A percentile compares a stretch with the other conserved stretches of the same genome.
phyloP scores from a whole-genome alignment of 2,797 vertebrate genomes.

The Oreochromis mossambicus region DNA sequence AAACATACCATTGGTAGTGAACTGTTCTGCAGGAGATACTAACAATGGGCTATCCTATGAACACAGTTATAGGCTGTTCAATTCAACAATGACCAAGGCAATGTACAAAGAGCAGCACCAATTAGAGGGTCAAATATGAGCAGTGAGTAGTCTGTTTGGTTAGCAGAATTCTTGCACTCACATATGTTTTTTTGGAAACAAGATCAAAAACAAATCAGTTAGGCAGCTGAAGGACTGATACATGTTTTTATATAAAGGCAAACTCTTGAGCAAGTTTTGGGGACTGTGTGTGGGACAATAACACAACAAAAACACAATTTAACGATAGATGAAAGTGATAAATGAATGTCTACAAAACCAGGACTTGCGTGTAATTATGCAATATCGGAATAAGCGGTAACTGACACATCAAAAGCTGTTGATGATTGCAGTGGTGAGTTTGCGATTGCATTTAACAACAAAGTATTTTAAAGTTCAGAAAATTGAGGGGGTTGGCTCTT shows the following conservation, averaged over 20 bases:
- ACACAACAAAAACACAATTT: not conserved
- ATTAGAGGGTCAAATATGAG: not conserved
- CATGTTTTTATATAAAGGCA: not conserved
- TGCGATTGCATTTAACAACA: not conserved
- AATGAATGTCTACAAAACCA: not conserved
- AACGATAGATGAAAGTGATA: not conserved
- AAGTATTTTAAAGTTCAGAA: not conserved
- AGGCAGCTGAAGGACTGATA: not conserved
- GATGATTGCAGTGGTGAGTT: not conserved
- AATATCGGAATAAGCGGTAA: not conserved
- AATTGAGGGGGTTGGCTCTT: not conserved
- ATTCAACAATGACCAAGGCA: not conserved
- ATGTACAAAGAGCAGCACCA: not conserved
- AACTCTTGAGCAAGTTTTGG: not conserved
- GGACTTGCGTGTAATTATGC: not conserved
- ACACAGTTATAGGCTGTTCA: not conserved
- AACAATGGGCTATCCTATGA: not conserved
- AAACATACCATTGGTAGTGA: not conserved
- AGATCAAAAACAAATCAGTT: not conserved
- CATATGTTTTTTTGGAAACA: not conserved
- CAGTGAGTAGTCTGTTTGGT: not conserved
- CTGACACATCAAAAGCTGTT: not conserved
- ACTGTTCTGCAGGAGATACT: not conserved
- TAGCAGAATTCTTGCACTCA: not conserved
- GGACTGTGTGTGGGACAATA: not conserved